Conservation (phyloP, 2,113 vertebrate species). For the Rousettus leschenaultii region DNA sequence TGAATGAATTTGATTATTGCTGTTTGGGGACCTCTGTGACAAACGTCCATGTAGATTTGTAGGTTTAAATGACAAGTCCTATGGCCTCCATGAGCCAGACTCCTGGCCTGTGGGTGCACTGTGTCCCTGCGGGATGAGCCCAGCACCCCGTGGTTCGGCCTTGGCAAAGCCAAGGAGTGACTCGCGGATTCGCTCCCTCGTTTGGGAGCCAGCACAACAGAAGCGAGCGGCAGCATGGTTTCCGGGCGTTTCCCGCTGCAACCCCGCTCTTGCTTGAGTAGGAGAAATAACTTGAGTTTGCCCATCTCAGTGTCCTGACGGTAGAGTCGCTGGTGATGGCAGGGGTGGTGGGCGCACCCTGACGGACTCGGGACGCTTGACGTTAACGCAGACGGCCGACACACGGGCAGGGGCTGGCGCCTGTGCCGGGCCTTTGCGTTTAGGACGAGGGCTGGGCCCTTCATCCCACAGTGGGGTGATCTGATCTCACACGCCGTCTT, state of each 20-base stretch:
- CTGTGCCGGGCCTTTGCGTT: rapidly evolving
- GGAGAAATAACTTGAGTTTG: background rate
- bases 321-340: background rate
- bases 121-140: background rate
- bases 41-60: background rate
- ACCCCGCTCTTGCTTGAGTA: background rate
- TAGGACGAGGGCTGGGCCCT: too few species aligned
- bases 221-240: too few species aligned
- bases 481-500: rapidly evolving
- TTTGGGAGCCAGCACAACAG: background rate
- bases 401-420: background rate
- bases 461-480: rapidly evolving
- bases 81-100: background rate
- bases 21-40: background rate
- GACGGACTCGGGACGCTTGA: background rate
- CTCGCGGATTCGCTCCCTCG: too few species aligned
- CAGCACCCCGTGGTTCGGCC: rapidly evolving
- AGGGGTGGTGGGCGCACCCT: background rate
- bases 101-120: too few species aligned
- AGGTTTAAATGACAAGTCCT: background rate
- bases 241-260: background rate
- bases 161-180: background rate
- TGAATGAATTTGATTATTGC: background rate
- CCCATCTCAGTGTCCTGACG: background rate
- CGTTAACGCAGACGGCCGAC: rapidly evolving